Evolutionary conservation across 2,888 invertebrate species (phyloP), one percentile per base, ranked within the genome.

Genomic region (Ligdia adustata): DNA sequence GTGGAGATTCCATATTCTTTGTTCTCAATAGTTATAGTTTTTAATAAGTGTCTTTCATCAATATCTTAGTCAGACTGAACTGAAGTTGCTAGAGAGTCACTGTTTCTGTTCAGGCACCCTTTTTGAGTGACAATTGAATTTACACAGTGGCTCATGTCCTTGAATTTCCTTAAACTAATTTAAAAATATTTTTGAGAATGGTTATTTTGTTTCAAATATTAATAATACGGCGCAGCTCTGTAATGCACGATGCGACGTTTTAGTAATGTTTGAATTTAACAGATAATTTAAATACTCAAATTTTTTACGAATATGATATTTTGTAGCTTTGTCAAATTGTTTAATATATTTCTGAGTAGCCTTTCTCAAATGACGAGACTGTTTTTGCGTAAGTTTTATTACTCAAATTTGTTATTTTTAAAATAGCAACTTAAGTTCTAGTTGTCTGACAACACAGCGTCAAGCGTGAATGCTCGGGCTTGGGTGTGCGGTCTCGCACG

Each of bases 401-500:
- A n/a, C n/a, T n/a, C n/a, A n/a, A n/a, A n/a, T n/a, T n/a, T n/a
- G n/a, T n/a, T n/a, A n/a, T n/a, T n/a, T n/a, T n/a, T n/a, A n/a
- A n/a, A n/a, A n/a, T 55, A 34, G 69, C 57, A 63, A 47, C 48
- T 55, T 22, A n/a, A 22, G 4, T 6, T 22, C 48, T 28, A 5
- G 14, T 12, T 13, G 61, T 62, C 64, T 63, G 70, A 69, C 69
- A 64, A 64, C 73, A 75, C 76, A 73, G 69, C 83, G 87, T 82
- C 85, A 79, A 83, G 89, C 89, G 88, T 86, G 89, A 89, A 89
- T 89, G 88, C 81, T 86, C 87, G 88, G 88, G 89, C 88, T 89
- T 89, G 86, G 89, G 89, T 87, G 86, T 84, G 79, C 63, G 88
- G 87, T 73, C 63, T 61, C 64, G 55, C 34, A 34, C 43, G 38